Conservation (phyloP, 2,113 vertebrate genomes). For the Nanorana parkeri region DNA sequence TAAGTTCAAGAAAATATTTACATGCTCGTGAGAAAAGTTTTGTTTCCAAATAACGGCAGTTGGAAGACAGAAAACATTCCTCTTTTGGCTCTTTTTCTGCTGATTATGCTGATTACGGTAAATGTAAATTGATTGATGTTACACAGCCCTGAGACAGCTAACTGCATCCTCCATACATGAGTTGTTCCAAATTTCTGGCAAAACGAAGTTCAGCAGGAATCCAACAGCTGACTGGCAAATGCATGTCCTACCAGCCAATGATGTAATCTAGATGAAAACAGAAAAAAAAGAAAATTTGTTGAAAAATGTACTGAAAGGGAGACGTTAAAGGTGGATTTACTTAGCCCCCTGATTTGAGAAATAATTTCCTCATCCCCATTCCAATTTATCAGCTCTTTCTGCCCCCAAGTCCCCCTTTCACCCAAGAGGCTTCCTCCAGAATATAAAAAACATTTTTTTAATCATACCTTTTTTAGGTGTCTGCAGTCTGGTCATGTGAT, state of each 20-base stretch:
- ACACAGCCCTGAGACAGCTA: not conserved
- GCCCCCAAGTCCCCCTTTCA: too few relatives aligned
- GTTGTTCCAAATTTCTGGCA: slow-evolving; percentile 28
- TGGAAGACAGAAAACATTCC: slow-evolving; percentile 12
- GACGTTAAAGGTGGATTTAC: too few relatives aligned
- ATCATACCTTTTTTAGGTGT: too few relatives aligned
- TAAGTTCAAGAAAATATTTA: too few relatives aligned
- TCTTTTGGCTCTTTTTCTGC: not conserved
- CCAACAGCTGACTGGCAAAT: not conserved
- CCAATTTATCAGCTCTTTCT: too few relatives aligned
- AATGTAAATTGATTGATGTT: slow-evolving; percentile 34
- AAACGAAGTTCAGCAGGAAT: not conserved
- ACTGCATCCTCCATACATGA: slow-evolving; percentile 1
- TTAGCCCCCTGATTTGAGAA: too few relatives aligned
- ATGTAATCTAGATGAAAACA: not conserved
- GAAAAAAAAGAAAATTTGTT: not conserved
- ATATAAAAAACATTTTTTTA: too few relatives aligned
- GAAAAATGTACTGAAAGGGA: not conserved
- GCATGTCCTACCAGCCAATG: not conserved
- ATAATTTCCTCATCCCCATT: too few relatives aligned
- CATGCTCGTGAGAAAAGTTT: too few relatives aligned
- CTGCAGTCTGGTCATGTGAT: too few relatives aligned
- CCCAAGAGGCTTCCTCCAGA: too few relatives aligned
- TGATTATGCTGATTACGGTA: slow-evolving; percentile 38
- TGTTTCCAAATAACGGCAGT: not conserved